phyloP scores from a whole-genome alignment of 2,888 invertebrate species.

The Pharmacophagus antenor region DNA sequence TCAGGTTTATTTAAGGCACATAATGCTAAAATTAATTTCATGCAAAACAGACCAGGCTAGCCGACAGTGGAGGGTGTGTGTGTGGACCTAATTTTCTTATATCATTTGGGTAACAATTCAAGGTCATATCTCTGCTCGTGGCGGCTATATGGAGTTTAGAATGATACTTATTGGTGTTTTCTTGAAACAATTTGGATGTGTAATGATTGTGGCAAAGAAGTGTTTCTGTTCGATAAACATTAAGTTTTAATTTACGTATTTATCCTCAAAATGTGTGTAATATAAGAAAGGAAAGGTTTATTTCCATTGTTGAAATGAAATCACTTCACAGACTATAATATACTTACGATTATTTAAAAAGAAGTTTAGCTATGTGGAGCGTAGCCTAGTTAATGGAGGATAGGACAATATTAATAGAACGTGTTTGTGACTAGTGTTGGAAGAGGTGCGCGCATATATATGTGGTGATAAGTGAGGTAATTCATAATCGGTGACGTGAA shows the following conservation, averaged over 20 bases:
- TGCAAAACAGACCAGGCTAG: constrained; percentile 70
- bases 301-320: too few species aligned
- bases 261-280: background rate
- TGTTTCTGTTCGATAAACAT: too few species aligned
- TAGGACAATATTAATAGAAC: constrained; percentile 80
- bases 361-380: constrained; percentile 68
- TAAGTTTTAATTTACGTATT: too few species aligned
- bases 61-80: constrained; percentile 39
- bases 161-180: constrained; percentile 41
- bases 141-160: constrained; percentile 60
- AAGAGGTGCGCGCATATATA: constrained; percentile 38
- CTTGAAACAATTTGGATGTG: background rate
- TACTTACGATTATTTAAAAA: constrained; percentile 51
- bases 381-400: constrained; percentile 79
- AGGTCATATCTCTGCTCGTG: constrained; percentile 64
- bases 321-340: background rate
- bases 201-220: too few species aligned
- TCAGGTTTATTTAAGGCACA: too few species aligned
- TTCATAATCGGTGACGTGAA: constrained; percentile 32
- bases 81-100: constrained; percentile 68
- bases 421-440: constrained; percentile 63
- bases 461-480: constrained; percentile 40
- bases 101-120: constrained; percentile 68
- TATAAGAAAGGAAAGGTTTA: background rate
- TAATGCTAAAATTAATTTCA: constrained; percentile 49